Evolutionary conservation across 2,888 invertebrate genomes (phyloP), one percentile per base, ranked within the genome.

Genomic region (Tenthredo amoena): DNA sequence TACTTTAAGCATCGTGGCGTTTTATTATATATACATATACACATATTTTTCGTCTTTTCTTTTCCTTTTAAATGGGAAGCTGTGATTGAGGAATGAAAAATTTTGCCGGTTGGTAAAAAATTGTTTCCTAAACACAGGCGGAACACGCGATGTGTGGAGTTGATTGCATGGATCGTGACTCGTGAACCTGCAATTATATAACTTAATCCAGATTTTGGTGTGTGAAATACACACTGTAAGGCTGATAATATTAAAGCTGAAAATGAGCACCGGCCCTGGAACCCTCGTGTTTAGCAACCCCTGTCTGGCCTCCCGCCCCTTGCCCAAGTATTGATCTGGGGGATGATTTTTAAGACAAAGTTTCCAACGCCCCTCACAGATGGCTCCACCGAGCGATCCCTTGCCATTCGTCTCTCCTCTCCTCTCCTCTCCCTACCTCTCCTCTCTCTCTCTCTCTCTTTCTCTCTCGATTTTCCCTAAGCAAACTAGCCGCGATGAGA

Each of bases 271-370:
- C 83, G 83, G 83, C 68, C 71, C 83, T 83, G 83, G 31, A 77
- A 83, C 83, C 83, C 87, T 87, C 87, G 88, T 86, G 85, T 85
- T 85, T 88, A 86, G 87, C 87, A 88, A 87, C 88, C 90, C 89
- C 87, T 85, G 86, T 89, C 88, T 87, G 89, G 88, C 87, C 89
- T 87, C 84, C 86, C 81, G 62, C 83, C 83, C 68, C 83, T 71
- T 71, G 47, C 83, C 87, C 85, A 88, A 89, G 92, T 92, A 92
- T 92, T 92, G 92, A 92, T 92, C 91, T 88, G 88, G 88, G 88
- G 88, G 89, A 90, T 91, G 91, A 92, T 92, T 91, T 91, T 92
- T 91, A 90, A 91, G 91, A 91, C 89, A 87, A 89, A 90, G 87
- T 92, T 92, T 89, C 88, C 88, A 86, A 86, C 88, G 87, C 87